Percentiles rank a stretch among this genome's conserved stretches.
Evolutionary conservation across 1,140 invertebrate genomes (phyloP).

Genomic region (Catajapyx aquilonaris): DNA sequence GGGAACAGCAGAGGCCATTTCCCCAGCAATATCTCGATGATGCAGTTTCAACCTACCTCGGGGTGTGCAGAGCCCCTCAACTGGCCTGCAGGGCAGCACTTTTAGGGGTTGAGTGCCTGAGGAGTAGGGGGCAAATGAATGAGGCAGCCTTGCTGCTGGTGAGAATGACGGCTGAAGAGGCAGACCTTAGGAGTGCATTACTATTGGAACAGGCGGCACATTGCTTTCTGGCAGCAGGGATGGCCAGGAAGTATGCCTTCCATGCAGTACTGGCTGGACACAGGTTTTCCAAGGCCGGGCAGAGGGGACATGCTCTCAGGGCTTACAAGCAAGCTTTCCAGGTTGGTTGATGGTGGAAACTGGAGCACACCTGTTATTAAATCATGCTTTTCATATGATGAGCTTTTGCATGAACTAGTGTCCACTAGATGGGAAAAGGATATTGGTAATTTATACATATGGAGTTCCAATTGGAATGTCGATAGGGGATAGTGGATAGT

Average conservation of each 20-base stretch:
- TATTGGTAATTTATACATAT: too few species aligned
- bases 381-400: too few species aligned
- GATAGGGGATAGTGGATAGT: too few species aligned
- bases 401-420: too few species aligned
- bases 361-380: too few species aligned
- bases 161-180: slow-evolving; percentile 86
- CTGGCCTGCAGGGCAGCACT: slow-evolving; percentile 79
- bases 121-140: slow-evolving; percentile 45
- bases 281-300: slow-evolving; percentile 74
- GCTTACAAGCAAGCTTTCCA: slow-evolving; percentile 84
- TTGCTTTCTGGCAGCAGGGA: slow-evolving; percentile 57
- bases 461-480: too few species aligned
- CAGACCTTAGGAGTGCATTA: slow-evolving; percentile 70
- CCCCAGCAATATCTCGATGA: slow-evolving; percentile 75
- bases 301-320: slow-evolving; percentile 68
- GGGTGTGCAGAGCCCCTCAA: slow-evolving; percentile 67
- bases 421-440: too few species aligned
- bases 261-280: slow-evolving; percentile 89
- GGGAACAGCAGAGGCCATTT: slow-evolving; percentile 36
- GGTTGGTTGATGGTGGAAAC: slow-evolving; percentile 32
- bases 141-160: slow-evolving; percentile 87
- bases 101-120: slow-evolving; percentile 67
- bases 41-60: slow-evolving; percentile 71
- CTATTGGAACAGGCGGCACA: slow-evolving; percentile 87
- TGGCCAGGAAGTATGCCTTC: slow-evolving; percentile 90